Conservation (phyloP, 2,888 invertebrate species). For the Gastrophysa polygoni region DNA sequence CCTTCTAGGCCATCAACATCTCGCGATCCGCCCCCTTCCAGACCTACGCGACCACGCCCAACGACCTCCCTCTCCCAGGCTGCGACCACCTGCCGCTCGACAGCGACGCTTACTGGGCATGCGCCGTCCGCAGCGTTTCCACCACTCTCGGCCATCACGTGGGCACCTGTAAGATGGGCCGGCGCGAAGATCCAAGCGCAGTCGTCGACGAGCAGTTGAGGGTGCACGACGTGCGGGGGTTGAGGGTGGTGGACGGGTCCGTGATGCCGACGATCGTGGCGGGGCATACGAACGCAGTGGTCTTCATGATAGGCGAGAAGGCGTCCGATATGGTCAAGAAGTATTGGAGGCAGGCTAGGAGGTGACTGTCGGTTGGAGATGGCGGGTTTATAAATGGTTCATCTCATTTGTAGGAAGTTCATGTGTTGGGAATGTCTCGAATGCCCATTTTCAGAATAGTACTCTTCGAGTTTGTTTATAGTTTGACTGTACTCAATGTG, state of each 20-base stretch:
- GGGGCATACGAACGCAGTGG: slow-evolving; percentile 64
- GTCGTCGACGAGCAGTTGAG: slow-evolving; percentile 54
- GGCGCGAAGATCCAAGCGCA: too few relatives aligned
- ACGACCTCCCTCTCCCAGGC: slow-evolving; percentile 68
- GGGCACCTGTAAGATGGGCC: slow-evolving; percentile 63
- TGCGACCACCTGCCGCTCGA: slow-evolving; percentile 68
- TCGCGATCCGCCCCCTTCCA: slow-evolving; percentile 62
- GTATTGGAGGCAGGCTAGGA: slow-evolving; percentile 47
- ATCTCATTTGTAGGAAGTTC: too few relatives aligned
- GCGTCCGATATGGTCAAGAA: slow-evolving; percentile 63
- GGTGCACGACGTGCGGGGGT: slow-evolving; percentile 61
- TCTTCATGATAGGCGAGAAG: slow-evolving; percentile 67
- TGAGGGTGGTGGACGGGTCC: slow-evolving; percentile 66
- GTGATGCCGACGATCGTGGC: slow-evolving; percentile 64
- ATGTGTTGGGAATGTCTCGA: too few relatives aligned
- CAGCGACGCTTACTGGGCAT: slow-evolving; percentile 76
- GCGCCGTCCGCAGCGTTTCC: slow-evolving; percentile 72
- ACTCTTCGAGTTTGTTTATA: too few relatives aligned
- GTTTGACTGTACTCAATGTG: too few relatives aligned
- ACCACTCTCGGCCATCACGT: slow-evolving; percentile 74
- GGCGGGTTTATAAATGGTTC: not conserved
- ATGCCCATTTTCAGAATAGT: too few relatives aligned
- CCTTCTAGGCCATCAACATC: slow-evolving; percentile 63
- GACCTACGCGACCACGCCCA: slow-evolving; percentile 61
- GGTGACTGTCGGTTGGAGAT: not conserved